These are phyloP conservation scores for Hydropotes inermis DNA, from an alignment of 2,113 vertebrate species.

Conservation along the genomic window DNA sequence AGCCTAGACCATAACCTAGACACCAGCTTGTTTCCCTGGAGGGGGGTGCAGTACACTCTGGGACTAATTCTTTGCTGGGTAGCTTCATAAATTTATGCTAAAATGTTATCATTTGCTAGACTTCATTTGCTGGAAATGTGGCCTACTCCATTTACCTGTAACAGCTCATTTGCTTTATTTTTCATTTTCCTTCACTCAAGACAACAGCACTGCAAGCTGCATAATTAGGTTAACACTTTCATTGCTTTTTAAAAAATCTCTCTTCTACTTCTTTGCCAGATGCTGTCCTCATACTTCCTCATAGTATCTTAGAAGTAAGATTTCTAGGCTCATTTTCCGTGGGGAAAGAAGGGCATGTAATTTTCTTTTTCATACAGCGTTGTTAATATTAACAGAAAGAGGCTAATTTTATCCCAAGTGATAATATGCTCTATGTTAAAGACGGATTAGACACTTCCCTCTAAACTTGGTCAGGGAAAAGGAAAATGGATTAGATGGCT, in stretches of 20 bases:
- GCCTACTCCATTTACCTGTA: slow-evolving; percentile 21
- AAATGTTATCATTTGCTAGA: slow-evolving; percentile 20
- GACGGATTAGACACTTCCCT: background rate
- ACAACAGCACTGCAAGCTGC: background rate
- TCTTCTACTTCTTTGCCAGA: slow-evolving; percentile 2
- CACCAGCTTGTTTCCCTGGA: background rate
- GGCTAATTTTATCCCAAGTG: slow-evolving; percentile 28
- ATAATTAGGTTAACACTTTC: background rate
- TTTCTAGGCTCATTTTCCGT: slow-evolving; percentile 6
- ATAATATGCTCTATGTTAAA: background rate
- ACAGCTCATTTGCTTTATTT: slow-evolving; percentile 48
- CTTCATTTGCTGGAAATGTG: slow-evolving; percentile 43
- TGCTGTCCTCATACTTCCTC: background rate
- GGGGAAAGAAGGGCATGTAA: background rate
- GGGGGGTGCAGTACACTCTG: background rate
- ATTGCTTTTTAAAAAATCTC: background rate
- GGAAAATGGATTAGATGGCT: background rate
- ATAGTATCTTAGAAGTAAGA: background rate
- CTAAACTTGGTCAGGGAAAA: background rate
- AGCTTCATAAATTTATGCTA: slow-evolving; percentile 31
- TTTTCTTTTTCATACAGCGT: background rate
- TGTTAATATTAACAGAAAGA: slow-evolving; percentile 8
- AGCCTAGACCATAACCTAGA: background rate
- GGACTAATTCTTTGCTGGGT: background rate
- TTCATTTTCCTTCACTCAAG: slow-evolving; percentile 37